Conservation (phyloP, 1,140 invertebrate genomes). For the Bombyx mori region ASM3026992v2 NC_085129.1:11610001-11610500, state of each 20-base stretch:
- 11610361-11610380: constrained; percentile 3
- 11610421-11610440: constrained; percentile 43
- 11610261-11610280: constrained; percentile 30
- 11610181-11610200: constrained; percentile 44
- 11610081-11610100: constrained; percentile 19
- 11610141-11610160: constrained; percentile 47
- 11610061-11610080: constrained; percentile 6
- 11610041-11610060: constrained; percentile 4
- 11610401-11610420: too few relatives aligned
- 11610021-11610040: constrained; percentile 7
- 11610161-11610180: constrained; percentile 37
- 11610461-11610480: constrained; percentile 36
- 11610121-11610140: constrained; percentile 24
- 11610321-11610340: too few relatives aligned
- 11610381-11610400: too few relatives aligned
- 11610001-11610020: not conserved
- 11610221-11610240: constrained; percentile 67
- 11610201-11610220: constrained; percentile 65
- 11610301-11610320: not conserved
- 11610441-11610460: constrained; percentile 51
- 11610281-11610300: constrained; percentile 8
- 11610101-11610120: constrained; percentile 13
- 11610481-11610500: too few relatives aligned
- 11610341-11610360: not conserved
- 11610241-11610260: constrained; percentile 56